A percentile compares a stretch with the other conserved stretches of the same genome.
Evolutionary conservation across 1,140 invertebrate genomes (phyloP).

Genomic region (Papilio dardanus): DNA sequence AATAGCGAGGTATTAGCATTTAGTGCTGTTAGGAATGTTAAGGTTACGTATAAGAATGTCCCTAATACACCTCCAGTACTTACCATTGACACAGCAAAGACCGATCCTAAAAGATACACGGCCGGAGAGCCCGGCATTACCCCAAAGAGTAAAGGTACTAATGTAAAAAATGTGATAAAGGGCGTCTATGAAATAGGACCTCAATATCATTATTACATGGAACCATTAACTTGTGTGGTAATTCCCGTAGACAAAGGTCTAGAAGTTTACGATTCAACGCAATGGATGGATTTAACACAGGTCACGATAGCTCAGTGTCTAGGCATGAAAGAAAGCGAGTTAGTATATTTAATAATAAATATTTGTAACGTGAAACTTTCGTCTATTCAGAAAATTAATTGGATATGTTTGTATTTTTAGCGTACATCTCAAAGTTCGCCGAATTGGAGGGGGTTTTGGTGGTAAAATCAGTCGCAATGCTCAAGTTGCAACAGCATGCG

Average conservation of each 20-base stretch:
- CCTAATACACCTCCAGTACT: constrained; percentile 59
- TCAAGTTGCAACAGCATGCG: constrained; percentile 83
- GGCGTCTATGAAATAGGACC: constrained; percentile 66
- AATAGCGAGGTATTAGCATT: constrained; percentile 84
- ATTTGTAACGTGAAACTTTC: constrained; percentile 10
- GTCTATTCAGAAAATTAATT: neutral
- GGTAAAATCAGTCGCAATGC: constrained; percentile 84
- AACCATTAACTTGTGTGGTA: constrained; percentile 85
- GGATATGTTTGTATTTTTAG: constrained; percentile 75
- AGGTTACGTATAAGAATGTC: constrained; percentile 85
- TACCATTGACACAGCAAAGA: constrained; percentile 67
- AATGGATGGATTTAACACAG: constrained; percentile 88
- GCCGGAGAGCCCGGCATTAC: constrained; percentile 53
- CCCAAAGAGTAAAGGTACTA: constrained; percentile 70
- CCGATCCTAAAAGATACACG: constrained; percentile 58
- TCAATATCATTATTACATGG: constrained; percentile 80
- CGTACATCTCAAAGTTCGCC: constrained; percentile 85
- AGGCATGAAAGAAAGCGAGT: constrained; percentile 70
- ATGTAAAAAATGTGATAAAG: constrained; percentile 64
- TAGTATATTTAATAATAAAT: constrained; percentile 44
- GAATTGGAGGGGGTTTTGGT: constrained; percentile 89
- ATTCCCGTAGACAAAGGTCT: constrained; percentile 85
- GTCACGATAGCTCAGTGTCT: constrained; percentile 84
- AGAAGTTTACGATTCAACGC: constrained; percentile 84
- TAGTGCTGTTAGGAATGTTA: constrained; percentile 85